Conservation (phyloP, 2,113 vertebrate genomes). For the Arenaria interpres region DNA sequence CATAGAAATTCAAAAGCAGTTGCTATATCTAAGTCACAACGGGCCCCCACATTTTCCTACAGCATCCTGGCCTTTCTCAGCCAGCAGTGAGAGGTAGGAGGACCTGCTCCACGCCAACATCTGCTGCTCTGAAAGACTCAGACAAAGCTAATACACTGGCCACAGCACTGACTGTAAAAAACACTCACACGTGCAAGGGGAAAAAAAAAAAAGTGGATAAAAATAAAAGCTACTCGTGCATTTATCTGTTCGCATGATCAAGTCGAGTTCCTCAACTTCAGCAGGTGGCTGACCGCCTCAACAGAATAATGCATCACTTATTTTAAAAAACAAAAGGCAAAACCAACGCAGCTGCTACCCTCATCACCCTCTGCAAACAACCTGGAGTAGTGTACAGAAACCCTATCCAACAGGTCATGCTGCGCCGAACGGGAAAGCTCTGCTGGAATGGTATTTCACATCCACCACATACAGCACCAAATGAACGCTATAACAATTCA, state of each 20-base stretch:
- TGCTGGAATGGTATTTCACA: background rate
- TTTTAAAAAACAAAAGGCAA: background rate
- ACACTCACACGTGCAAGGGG: accelerated
- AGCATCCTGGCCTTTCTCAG: background rate
- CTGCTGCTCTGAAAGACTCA: background rate
- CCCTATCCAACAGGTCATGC: background rate
- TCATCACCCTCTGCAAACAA: background rate
- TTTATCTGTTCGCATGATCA: background rate
- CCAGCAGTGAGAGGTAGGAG: background rate
- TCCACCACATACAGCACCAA: background rate
- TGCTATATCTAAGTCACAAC: background rate
- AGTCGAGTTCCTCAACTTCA: background rate
- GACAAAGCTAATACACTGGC: background rate
- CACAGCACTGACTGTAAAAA: background rate
- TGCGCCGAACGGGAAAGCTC: background rate
- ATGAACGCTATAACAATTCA: background rate
- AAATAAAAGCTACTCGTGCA: background rate
- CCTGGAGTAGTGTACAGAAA: background rate
- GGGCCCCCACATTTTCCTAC: background rate
- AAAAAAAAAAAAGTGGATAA: background rate
- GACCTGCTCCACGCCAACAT: background rate
- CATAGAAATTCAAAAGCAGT: background rate
- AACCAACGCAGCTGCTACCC: background rate
- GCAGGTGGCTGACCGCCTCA: background rate
- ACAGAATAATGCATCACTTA: background rate